Evolutionary conservation across 2,797 vertebrate species (phyloP).

Genomic region (Pelobates cultripes): DNA sequence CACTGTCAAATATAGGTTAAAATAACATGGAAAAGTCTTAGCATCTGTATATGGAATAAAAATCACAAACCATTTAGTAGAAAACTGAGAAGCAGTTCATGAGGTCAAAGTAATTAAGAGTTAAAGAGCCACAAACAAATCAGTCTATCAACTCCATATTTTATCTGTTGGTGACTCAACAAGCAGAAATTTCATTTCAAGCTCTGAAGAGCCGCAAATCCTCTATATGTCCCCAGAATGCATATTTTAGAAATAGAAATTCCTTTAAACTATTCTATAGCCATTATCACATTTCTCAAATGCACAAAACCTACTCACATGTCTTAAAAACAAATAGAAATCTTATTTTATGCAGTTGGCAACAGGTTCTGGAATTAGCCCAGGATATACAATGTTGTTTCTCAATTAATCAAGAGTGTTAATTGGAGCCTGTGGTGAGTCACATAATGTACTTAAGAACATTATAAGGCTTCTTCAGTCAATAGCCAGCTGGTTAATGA

Average conservation of each 20-base stretch:
- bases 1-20: too few relatives aligned
- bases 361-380: conserved; percentile 17
- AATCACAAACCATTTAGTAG: background rate
- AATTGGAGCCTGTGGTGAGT: conserved; percentile 35
- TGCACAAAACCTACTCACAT: conserved; percentile 32
- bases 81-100: background rate
- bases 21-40: too few relatives aligned
- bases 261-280: background rate
- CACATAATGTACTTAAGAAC: conserved; percentile 17
- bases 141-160: background rate
- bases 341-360: conserved; percentile 12
- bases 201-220: conserved; percentile 5
- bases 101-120: background rate
- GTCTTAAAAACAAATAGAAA: background rate
- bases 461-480: conserved; percentile 23
- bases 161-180: background rate
- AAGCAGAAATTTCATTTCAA: conserved; percentile 25
- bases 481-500: conserved; percentile 35
- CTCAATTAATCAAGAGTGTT: conserved; percentile 41
- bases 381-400: conserved; percentile 24
- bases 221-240: conserved; percentile 7
- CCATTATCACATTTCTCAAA: conserved; percentile 12
- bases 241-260: background rate
- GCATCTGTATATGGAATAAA: background rate
- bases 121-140: conserved; percentile 15